Evolutionary conservation across 2,888 invertebrate species (phyloP), one percentile per base, ranked within the genome.

Genomic region (Ligdia adustata): DNA sequence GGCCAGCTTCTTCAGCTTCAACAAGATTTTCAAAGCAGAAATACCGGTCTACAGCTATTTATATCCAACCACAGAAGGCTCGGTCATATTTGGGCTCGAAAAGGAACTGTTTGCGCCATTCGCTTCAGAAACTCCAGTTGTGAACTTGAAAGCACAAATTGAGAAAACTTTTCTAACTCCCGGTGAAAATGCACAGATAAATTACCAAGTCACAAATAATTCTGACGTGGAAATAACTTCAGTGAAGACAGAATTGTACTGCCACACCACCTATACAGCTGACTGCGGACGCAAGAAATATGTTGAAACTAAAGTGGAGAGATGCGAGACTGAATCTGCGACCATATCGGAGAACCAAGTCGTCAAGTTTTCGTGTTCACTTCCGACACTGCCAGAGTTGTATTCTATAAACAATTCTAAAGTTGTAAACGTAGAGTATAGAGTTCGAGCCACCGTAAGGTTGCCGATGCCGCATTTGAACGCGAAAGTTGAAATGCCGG

Each of bases 11-110:
- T 56, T 61, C 16, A 57, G 50, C 9, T 20, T 44, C n/a, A 50
- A 35, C 7, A 50, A 31, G 9, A 37, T 39, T 4, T 56, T 55
- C 16, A 27, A 9, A 2, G 38, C 50, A 0, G 56, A 61, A 24
- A 41, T 61, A 48, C 47, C 50, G 0, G 58, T 61, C 0, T 53
- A 52, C 28, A 48, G 48, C 6, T 43, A 43, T n/a, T 41, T 61
- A n/a, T 35, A 9, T 3, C 29, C 32, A 12, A 9, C 22, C 4
- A 5, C 18, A 1, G 46, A 52, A 14, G 54, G 43, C 0, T 53
- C 60, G 6, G 22, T 55, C 2, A 33, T 50, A 6, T 58, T 61
- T 7, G 54, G 53, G 0, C 14, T 55, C 0, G 37, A 58, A 5
- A 61, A 61, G 27, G 38, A 32, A 1, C 31, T 58, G 4, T 43